Conservation (phyloP, 1,140 invertebrate species). For the Penaeus japonicus region DNA sequence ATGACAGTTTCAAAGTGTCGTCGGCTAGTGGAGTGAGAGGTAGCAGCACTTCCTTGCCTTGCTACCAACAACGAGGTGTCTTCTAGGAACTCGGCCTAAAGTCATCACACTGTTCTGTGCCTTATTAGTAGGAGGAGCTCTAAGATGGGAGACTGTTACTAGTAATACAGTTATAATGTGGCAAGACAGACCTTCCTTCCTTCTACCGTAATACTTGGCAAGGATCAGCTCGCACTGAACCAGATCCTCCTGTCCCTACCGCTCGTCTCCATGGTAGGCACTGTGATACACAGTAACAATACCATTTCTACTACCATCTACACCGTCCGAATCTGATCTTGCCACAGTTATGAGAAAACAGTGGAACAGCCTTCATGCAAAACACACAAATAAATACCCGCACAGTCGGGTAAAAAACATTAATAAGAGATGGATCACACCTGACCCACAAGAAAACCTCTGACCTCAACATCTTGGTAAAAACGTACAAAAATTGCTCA, state of each 20-base stretch:
- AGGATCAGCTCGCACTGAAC: too few relatives aligned
- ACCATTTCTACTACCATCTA: too few relatives aligned
- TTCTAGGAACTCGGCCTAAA: slow-evolving; percentile 15
- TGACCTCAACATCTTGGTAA: slow-evolving; percentile 38
- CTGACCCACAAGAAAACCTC: slow-evolving; percentile 24
- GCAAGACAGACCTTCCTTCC: too few relatives aligned
- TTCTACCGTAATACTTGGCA: not conserved
- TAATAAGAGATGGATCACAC: slow-evolving; percentile 12
- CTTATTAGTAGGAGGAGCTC: slow-evolving; percentile 31
- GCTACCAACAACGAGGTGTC: not conserved
- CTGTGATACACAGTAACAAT: too few relatives aligned
- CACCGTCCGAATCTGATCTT: slow-evolving; percentile 11
- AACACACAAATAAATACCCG: slow-evolving; percentile 9
- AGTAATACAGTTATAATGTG: slow-evolving; percentile 21
- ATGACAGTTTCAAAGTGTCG: not conserved
- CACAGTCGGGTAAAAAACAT: not conserved
- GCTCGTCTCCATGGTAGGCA: too few relatives aligned
- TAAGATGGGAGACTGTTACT: slow-evolving; percentile 25
- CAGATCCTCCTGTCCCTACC: too few relatives aligned
- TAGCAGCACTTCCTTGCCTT: not conserved
- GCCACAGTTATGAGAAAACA: slow-evolving; percentile 34
- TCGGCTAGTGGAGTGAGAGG: not conserved
- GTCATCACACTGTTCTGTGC: not conserved
- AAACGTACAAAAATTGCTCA: slow-evolving; percentile 44
- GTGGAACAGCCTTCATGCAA: slow-evolving; percentile 28